Evolutionary conservation across 2,797 vertebrate genomes (phyloP).

Genomic region (Lacerta bilineata): DNA sequence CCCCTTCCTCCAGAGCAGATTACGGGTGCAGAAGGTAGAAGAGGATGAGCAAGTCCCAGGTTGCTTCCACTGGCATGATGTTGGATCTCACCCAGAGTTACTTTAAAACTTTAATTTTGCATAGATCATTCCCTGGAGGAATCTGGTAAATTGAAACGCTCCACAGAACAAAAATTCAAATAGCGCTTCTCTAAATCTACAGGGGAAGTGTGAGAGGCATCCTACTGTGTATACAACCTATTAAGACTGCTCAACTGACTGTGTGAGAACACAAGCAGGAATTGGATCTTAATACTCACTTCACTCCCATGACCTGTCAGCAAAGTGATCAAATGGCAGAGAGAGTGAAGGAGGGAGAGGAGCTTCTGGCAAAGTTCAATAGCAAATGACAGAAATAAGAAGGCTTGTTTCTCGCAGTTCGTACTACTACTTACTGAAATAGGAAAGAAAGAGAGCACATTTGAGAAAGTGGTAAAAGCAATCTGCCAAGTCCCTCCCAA

Average conservation of each 20-base stretch:
- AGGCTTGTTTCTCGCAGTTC: background rate
- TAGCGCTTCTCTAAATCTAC: background rate
- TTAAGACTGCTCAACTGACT: slow-evolving; percentile 12
- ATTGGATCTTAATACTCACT: slow-evolving; percentile 33
- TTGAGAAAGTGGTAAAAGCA: background rate
- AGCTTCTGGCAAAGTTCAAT: slow-evolving; percentile 7
- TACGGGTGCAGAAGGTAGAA: too few relatives aligned
- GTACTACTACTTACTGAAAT: background rate
- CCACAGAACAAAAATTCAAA: background rate
- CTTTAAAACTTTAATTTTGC: background rate
- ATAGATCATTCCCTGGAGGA: background rate
- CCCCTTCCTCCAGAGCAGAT: too few relatives aligned
- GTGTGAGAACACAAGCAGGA: slow-evolving; percentile 23
- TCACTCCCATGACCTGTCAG: slow-evolving; percentile 40
- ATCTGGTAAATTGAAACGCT: background rate
- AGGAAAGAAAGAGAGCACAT: background rate
- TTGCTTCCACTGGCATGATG: too few relatives aligned
- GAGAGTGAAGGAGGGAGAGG: background rate
- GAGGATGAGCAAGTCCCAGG: too few relatives aligned
- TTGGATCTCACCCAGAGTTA: background rate
- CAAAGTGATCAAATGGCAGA: slow-evolving; percentile 37
- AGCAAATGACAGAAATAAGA: slow-evolving; percentile 6
- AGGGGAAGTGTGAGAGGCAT: background rate
- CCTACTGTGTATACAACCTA: background rate
- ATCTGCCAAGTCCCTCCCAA: background rate